Base-by-base conservation (phyloP, 2,888 invertebrate genomes). In the Troides oblongomaculatus region DNA sequence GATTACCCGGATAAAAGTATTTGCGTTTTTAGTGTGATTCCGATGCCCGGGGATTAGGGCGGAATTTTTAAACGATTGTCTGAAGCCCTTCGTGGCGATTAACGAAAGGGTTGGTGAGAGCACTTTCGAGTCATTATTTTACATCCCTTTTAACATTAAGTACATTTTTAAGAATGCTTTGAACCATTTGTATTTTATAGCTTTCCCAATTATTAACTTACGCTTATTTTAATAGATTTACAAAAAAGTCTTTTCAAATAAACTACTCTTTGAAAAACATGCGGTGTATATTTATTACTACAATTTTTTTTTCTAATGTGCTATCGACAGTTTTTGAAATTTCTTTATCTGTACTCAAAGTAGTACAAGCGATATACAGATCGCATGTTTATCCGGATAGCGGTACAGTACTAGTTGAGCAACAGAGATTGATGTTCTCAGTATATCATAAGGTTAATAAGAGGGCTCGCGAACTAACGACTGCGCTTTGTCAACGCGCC, bases 381-480 rank as follows among this genome's bases (percentile, higher is more conserved):
- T 76, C 69, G 71, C 66, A 50, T 53, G 59, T 59, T 36, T 46
- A 46, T 46, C 46, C 21, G 46, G 57, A 50, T 63, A 39, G 43
- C 21, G 66, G 25, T 59, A 21, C 66, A 30, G 57, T 21, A 63
- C 62, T 66, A 70, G 66, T 70, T 18, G 60, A 70, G 70, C 63
- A 59, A 70, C 66, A 56, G 60, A 89, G 89, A 89, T 77, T 76
- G 87, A 92, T 92, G 88, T 84, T 85, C 84, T 81, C 83, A 90
- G 89, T 93, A 90, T 92, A 90, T 93, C 93, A 93, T 93, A 93
- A 93, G 91, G 93, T 93, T 93, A 93, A 93, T 93, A 93, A 93
- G 92, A 90, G 92, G 92, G 91, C 92, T 92, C 86, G 84, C 81
- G 83, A 89, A 91, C 92, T 93, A 93, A 93, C 93, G 93, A 91